These are phyloP conservation scores for Ormyrus thymus DNA, from an alignment of 2,888 invertebrate genomes.

Conservation along the genomic window DNA sequence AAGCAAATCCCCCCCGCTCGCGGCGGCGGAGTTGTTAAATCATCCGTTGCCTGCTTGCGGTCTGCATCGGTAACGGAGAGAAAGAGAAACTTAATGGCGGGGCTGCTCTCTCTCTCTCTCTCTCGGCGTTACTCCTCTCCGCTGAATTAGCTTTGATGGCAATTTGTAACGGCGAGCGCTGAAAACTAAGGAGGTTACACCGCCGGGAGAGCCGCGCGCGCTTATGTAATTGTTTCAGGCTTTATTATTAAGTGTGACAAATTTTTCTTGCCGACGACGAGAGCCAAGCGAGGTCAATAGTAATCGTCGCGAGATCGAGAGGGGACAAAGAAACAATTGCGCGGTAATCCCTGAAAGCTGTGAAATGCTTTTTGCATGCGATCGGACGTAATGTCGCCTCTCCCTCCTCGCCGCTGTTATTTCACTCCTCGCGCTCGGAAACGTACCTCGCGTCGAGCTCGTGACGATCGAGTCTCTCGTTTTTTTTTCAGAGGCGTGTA, in stretches of 20 bases:
- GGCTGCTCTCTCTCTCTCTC: neutral
- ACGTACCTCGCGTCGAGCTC: no score
- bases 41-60: slow-evolving; percentile 40
- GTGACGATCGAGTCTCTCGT: no score
- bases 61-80: slow-evolving; percentile 32
- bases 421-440: no score
- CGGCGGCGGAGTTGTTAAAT: slow-evolving; percentile 41
- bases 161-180: slow-evolving; percentile 11
- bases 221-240: slow-evolving; percentile 39
- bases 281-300: no score
- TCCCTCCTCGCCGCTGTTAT: no score
- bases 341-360: no score
- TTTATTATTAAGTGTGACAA: slow-evolving; percentile 49
- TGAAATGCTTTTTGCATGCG: no score
- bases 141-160: slow-evolving; percentile 3
- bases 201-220: neutral
- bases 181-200: slow-evolving; percentile 18
- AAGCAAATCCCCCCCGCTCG: slow-evolving; percentile 9
- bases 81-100: slow-evolving; percentile 53
- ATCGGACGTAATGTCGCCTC: no score
- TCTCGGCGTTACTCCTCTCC: neutral
- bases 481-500: no score
- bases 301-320: no score
- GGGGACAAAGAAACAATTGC: no score
- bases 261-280: slow-evolving; percentile 21